Evolutionary conservation across 1,140 invertebrate species (phyloP), one percentile per base, ranked within the genome.

Genomic region (Pectinophora gossypiella): DNA sequence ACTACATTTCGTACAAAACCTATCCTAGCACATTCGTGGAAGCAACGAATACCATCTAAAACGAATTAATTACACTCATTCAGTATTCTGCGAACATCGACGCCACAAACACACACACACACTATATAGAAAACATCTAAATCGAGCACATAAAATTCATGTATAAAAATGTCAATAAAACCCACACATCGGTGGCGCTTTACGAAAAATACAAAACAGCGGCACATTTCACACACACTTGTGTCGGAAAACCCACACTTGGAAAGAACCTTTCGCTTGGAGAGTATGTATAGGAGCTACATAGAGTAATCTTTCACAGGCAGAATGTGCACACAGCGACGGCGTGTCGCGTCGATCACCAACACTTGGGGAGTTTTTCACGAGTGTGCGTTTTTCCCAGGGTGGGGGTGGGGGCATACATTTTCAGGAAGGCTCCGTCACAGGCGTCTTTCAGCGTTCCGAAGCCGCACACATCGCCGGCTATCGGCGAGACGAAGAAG

Each of bases 401-500:
- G 49, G 48, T 19, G 53, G 47, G 56, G 50, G 50, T 49, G 57
- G 61, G 59, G 54, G 38, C 72, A 74, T 76, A 77, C 73, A 76
- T 78, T 79, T 84, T 82, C 78, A 80, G 76, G 75, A 78, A 76
- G 70, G 75, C 75, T 68, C 59, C 79, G 78, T 80, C 78, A 82
- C 76, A 81, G 67, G 75, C 81, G 77, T 85, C 82, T 85, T 85
- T 85, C 82, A 84, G 75, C 69, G 76, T 73, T 68, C 65, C 76
- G 63, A 73, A 72, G 76, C 60, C 69, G 76, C 82, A 82, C 82
- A 85, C 82, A 85, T 81, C 63, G 69, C 61, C 62, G 71, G 73
- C 68, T 77, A 85, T 85, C 73, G 82, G 80, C 70, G 82, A 84
- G 76, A 72, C 82, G 82, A 82, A 83, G 80, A 69, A 82, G 77